Evolutionary conservation across 2,113 vertebrate species (phyloP).

Genomic region (human): GRCh38 chr13:49410501-49411000

Average conservation of each 20-base stretch:
- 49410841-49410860: not conserved
- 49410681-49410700: not conserved
- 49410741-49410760: conserved; percentile 26
- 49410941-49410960: not conserved
- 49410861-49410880: not conserved
- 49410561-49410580: not conserved
- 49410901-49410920: not conserved
- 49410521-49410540: not conserved
- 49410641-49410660: conserved; percentile 42
- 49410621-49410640: conserved; percentile 2
- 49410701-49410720: not conserved
- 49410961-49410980: not conserved
- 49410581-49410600: not conserved
- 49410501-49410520: conserved; percentile 31
- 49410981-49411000: conserved; percentile 7
- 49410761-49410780: not conserved
- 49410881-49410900: not conserved
- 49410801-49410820: not conserved
- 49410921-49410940: not conserved
- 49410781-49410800: not conserved
- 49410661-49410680: not conserved
- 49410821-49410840: not conserved
- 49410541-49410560: conserved; percentile 36
- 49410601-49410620: conserved; percentile 25
- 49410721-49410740: conserved; percentile 30